phyloP scores from a whole-genome alignment of 1,140 invertebrate genomes.

The Manduca sexta region DNA sequence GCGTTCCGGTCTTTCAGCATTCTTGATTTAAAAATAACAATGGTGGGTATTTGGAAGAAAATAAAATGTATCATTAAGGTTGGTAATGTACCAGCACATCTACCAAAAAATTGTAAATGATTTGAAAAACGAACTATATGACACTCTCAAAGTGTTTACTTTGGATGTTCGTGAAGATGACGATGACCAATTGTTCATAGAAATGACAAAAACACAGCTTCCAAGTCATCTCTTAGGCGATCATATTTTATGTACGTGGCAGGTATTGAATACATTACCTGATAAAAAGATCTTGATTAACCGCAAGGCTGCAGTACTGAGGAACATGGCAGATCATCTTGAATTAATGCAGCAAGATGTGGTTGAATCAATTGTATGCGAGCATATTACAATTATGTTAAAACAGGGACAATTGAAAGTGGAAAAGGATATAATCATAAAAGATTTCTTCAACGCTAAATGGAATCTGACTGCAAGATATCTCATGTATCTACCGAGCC shows the following conservation, averaged over 20 bases:
- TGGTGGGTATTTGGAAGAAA: conserved; percentile 34
- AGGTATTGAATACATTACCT: conserved; percentile 25
- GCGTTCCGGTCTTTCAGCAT: conserved; percentile 36
- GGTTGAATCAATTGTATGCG: conserved; percentile 24
- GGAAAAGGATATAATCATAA: conserved; percentile 6
- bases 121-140: conserved; percentile 21
- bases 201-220: conserved; percentile 14
- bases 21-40: conserved; percentile 30
- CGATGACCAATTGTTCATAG: conserved; percentile 27
- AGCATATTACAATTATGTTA: conserved; percentile 26
- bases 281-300: conserved; percentile 17
- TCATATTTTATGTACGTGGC: conserved; percentile 30
- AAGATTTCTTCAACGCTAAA: conserved; percentile 17
- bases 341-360: conserved; percentile 21
- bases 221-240: conserved; percentile 19
- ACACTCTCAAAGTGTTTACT: conserved; percentile 33
- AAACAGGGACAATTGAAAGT: conserved; percentile 14
- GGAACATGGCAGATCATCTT: conserved; percentile 18
- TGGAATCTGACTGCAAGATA: conserved; percentile 34
- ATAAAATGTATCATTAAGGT: conserved; percentile 41
- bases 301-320: too few species aligned
- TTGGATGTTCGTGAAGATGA: conserved; percentile 32
- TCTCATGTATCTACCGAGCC: conserved; percentile 20
- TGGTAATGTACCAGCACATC: conserved; percentile 32
- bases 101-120: conserved; percentile 23